These are phyloP conservation scores for Linnaemya tessellans DNA, from an alignment of 2,888 invertebrate species.

Conservation along the genomic window DNA sequence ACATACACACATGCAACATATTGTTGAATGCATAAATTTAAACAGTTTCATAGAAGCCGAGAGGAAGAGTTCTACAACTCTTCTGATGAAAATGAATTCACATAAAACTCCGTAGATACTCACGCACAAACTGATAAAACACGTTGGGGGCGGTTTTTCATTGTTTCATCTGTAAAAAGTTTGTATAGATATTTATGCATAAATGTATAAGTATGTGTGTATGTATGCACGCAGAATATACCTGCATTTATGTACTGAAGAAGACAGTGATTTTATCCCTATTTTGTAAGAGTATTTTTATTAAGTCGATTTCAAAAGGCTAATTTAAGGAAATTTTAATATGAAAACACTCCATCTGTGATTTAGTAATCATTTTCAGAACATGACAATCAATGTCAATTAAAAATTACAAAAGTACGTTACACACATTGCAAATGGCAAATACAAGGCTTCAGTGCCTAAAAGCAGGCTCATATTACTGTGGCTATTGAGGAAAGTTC, in stretches of 20 bases:
- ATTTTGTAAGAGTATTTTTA: not conserved
- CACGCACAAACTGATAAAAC: constrained; percentile 47
- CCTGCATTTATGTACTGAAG: not conserved
- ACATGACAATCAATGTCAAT: too few species aligned
- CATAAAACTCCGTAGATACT: constrained; percentile 32
- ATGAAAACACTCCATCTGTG: too few species aligned
- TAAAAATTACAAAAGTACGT: too few species aligned
- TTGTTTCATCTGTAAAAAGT: constrained; percentile 9
- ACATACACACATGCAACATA: constrained; percentile 14
- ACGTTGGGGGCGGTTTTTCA: constrained; percentile 25
- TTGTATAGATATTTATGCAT: not conserved
- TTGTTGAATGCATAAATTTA: constrained; percentile 67
- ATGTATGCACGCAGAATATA: not conserved
- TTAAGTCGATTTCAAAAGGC: too few species aligned
- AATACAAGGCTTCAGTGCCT: too few species aligned
- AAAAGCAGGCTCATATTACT: too few species aligned
- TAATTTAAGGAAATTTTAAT: not conserved
- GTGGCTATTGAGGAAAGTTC: too few species aligned
- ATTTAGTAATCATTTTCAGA: not conserved
- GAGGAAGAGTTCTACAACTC: constrained; percentile 30
- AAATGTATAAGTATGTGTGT: not conserved
- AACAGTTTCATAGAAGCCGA: constrained; percentile 57
- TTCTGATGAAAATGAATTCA: constrained; percentile 58
- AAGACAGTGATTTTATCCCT: not conserved
- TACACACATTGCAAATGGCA: too few species aligned